These are phyloP conservation scores for Pinctada fucata DNA, from an alignment of 2,888 invertebrate genomes.

Conservation along the genomic window DNA sequence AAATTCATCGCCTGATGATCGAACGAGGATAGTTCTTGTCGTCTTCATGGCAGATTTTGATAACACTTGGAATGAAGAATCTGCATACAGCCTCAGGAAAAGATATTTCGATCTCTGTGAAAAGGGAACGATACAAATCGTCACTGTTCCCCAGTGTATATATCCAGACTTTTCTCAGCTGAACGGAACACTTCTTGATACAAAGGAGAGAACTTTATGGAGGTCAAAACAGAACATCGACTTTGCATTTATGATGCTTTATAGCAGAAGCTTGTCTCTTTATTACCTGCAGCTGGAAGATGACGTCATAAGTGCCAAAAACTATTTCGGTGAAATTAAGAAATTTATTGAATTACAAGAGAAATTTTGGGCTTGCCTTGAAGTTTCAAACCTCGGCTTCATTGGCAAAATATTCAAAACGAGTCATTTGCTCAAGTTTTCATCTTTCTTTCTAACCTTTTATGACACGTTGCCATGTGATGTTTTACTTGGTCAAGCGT, in stretches of 20 bases:
- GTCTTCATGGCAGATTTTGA: slow-evolving; percentile 76
- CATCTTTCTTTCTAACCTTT: slow-evolving; percentile 67
- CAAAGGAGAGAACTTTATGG: slow-evolving; percentile 73
- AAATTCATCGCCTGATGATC: slow-evolving; percentile 67
- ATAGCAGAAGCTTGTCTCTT: slow-evolving; percentile 65
- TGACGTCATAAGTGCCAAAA: slow-evolving; percentile 72
- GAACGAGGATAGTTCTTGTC: slow-evolving; percentile 69
- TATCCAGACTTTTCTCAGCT: slow-evolving; percentile 62
- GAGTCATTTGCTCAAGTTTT: slow-evolving; percentile 48
- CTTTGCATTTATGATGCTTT: slow-evolving; percentile 75
- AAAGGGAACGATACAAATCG: slow-evolving; percentile 74
- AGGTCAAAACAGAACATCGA: slow-evolving; percentile 77
- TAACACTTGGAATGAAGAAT: slow-evolving; percentile 51
- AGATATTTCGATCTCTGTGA: slow-evolving; percentile 59
- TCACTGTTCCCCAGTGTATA: slow-evolving; percentile 62
- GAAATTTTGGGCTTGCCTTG: slow-evolving; percentile 52
- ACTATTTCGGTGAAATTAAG: slow-evolving; percentile 70
- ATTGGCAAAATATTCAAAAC: slow-evolving; percentile 62
- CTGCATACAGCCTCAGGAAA: slow-evolving; percentile 45
- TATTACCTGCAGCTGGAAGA: slow-evolving; percentile 77
- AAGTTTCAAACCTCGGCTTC: slow-evolving; percentile 58
- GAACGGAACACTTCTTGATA: slow-evolving; percentile 71
- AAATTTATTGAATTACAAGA: slow-evolving; percentile 64
- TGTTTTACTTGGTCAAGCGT: slow-evolving; percentile 48
- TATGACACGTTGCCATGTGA: slow-evolving; percentile 57